Evolutionary conservation across 2,113 vertebrate species (phyloP).

Genomic region (Chitala chitala): DNA sequence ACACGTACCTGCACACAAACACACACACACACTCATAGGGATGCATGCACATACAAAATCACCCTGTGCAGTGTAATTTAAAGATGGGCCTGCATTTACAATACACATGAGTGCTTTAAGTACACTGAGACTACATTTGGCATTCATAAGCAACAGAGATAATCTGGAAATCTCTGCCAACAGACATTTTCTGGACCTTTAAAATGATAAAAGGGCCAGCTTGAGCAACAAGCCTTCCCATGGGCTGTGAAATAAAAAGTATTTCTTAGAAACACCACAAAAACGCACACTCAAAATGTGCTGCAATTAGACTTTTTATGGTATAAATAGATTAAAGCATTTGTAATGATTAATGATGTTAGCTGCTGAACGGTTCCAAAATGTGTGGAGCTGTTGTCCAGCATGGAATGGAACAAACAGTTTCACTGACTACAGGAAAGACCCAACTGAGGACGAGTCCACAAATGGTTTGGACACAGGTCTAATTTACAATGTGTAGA

Average conservation of each 20-base stretch:
- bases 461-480: neutral
- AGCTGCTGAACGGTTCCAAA: neutral
- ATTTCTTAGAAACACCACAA: slow-evolving; percentile 13
- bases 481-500: neutral
- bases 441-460: neutral
- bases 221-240: neutral
- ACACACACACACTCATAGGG: neutral
- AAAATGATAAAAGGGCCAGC: neutral
- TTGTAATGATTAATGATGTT: neutral
- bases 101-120: neutral
- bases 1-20: neutral
- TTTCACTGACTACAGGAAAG: neutral
- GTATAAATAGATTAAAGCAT: slow-evolving; percentile 8
- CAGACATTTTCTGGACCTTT: neutral
- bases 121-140: neutral
- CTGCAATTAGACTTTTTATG: slow-evolving; percentile 8
- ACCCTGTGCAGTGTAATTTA: neutral
- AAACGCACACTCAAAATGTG: neutral
- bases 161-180: neutral
- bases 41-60: neutral
- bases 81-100: neutral
- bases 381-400: neutral
- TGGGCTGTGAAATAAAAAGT: slow-evolving; percentile 4
- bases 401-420: neutral
- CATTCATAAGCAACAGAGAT: slow-evolving; percentile 2